Conservation (phyloP, 2,888 invertebrate genomes). For the Aphidius colemani region DNA sequence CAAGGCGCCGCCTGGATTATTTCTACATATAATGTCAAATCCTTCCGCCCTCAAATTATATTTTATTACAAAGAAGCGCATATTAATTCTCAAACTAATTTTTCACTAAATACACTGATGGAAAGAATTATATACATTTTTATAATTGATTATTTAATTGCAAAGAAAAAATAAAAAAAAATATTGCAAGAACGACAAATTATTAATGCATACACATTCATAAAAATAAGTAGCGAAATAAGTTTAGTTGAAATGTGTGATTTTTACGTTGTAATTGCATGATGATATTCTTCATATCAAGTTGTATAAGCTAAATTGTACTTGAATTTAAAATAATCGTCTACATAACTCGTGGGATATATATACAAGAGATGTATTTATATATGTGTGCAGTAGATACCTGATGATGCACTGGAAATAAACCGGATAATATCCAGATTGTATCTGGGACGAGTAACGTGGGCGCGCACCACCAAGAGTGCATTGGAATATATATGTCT, state of each 20-base stretch:
- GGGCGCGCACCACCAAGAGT: conserved; percentile 35
- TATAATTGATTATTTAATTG: neutral
- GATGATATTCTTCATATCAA: neutral
- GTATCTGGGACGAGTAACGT: conserved; percentile 45
- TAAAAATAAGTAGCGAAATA: neutral
- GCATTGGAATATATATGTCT: conserved; percentile 18
- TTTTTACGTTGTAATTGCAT: conserved; percentile 2
- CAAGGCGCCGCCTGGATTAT: conserved; percentile 33
- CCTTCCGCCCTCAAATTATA: conserved; percentile 28
- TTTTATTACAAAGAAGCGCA: too few species aligned
- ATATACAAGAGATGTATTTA: neutral
- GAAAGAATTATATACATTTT: too few species aligned
- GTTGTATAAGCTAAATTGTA: neutral
- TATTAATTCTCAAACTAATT: conserved; percentile 13
- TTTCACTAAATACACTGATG: too few species aligned
- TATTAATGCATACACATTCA: neutral
- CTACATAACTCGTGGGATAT: conserved; percentile 21
- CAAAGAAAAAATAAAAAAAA: too few species aligned
- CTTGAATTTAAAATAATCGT: conserved; percentile 22
- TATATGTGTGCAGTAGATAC: neutral
- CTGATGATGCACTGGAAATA: conserved; percentile 13
- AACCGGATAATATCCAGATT: conserved; percentile 49
- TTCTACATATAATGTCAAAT: conserved; percentile 25
- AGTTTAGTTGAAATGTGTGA: neutral
- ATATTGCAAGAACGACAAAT: neutral